Conservation (phyloP, 2,888 invertebrate species). For the Oxycera nigricornis region DNA sequence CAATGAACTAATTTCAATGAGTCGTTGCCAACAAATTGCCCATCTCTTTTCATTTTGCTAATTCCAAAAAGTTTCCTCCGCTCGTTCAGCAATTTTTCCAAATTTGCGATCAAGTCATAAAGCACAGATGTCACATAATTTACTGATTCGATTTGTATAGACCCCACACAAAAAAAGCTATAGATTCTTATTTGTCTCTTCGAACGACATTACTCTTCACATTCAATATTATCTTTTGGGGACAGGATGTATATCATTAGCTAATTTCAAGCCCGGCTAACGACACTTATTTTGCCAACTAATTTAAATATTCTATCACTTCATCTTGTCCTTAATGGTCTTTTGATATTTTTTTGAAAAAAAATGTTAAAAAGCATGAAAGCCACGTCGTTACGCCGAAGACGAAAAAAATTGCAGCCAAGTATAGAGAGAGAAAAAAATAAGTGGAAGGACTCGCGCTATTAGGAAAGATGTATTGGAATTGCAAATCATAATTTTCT, state of each 20-base stretch:
- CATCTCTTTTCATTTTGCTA: too few species aligned
- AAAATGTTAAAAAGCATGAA: background rate
- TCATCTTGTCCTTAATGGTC: conserved; percentile 47
- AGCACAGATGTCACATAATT: conserved; percentile 47
- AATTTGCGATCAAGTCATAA: conserved; percentile 47
- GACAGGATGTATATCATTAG: conserved; percentile 46
- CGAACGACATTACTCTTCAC: background rate
- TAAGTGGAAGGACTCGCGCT: background rate
- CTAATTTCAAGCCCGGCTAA: conserved; percentile 48
- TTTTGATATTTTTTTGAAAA: conserved; percentile 45
- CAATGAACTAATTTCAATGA: too few species aligned
- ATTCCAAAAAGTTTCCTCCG: too few species aligned
- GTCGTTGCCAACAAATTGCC: too few species aligned
- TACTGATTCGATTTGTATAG: conserved; percentile 46
- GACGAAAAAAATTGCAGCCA: background rate
- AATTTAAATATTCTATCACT: conserved; percentile 48
- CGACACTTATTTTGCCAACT: conserved; percentile 48
- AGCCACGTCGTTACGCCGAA: background rate
- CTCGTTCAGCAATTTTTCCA: too few species aligned
- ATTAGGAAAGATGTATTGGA: conserved; percentile 43
- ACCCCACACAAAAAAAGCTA: background rate
- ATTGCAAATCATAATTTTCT: conserved; percentile 45
- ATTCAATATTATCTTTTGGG: conserved; percentile 31
- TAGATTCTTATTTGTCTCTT: background rate
- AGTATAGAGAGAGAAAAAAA: conserved; percentile 1